Base-by-base conservation (phyloP, 1,140 invertebrate genomes). In the Melipona quadrifasciata region DNA sequence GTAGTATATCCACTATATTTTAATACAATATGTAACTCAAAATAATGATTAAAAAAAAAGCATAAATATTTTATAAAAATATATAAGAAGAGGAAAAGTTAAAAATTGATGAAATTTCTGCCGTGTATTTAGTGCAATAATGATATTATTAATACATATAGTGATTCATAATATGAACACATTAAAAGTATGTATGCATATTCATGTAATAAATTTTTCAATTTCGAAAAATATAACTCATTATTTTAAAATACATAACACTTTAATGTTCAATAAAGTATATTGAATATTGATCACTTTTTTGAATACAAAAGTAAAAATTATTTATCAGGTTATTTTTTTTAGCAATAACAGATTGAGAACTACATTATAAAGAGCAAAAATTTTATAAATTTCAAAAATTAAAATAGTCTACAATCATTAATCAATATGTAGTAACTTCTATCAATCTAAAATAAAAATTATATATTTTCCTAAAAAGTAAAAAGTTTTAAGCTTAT, bases 1-100 rank as follows among this genome's bases (percentile, higher is more conserved):
- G 67, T 85, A 86, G 82, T 84, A 65, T 86, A 74, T 86, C 74
- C 58, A 58, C 82, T 83, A 83, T 86, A 87, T 88, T 89, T 84
- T 86, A 87, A 85, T 78, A 87, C 51, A 84, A 85, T 85, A 80
- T 80, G 72, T 82, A 80, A 77, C 2, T 87, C 64, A 31, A 83
- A 86, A 79, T 82, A 82, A 65, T 84, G 85, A 82, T 75, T 34
- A 19, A 73, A 80, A 78, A 58, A 31, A 47, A 55, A 76, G 39
- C 19, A 55, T 17, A 39, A 64, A 80, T 81, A 86, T 84, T 89
- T 85, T 55, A 87, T 61, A 86, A 83, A 75, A 73, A 77, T 82
- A 70, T 77, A 34, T 82, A 81, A 27, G n/a, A 79, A n/a, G 31
- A 17, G 61, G 81, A 47, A 10, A 82, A 88, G 73, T 88, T 74